phyloP scores from a whole-genome alignment of 2,797 vertebrate genomes.

The Alfaro cultratus region DNA sequence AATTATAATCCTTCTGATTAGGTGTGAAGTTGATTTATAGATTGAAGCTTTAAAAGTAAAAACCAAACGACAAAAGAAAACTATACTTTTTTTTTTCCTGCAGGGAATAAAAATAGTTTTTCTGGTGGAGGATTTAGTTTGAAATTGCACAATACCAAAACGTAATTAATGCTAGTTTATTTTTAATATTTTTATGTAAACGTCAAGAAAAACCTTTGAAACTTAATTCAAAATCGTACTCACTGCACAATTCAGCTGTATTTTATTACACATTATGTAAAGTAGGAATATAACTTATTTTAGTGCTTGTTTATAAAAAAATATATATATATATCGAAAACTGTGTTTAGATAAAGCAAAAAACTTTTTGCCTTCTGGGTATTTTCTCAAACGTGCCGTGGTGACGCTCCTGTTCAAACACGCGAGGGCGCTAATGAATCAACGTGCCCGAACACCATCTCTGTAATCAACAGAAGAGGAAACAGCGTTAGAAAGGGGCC shows the following conservation, averaged over 20 bases:
- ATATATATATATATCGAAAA: not conserved
- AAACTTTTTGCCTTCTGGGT: not conserved
- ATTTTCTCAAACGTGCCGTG: not conserved
- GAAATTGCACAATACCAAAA: not conserved
- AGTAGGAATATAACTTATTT: not conserved
- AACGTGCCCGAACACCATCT: not conserved
- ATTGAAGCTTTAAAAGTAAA: not conserved
- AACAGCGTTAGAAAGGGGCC: not conserved
- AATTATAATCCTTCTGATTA: not conserved
- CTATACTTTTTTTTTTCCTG: not conserved
- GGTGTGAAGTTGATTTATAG: not conserved
- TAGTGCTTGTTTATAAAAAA: not conserved
- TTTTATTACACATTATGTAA: not conserved
- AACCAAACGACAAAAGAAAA: not conserved
- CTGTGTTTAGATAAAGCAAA: not conserved
- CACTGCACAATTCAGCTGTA: not conserved
- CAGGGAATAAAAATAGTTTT: not conserved
- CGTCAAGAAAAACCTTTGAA: not conserved
- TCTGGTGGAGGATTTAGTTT: not conserved
- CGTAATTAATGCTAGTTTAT: not conserved
- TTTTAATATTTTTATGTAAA: not conserved
- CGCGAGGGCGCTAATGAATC: constrained; percentile 9
- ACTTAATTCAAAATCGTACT: not conserved
- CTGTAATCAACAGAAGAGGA: constrained; percentile 17
- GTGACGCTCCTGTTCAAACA: not conserved